Conservation (phyloP, 2,888 invertebrate species). For the Agrotis exclamationis region DNA sequence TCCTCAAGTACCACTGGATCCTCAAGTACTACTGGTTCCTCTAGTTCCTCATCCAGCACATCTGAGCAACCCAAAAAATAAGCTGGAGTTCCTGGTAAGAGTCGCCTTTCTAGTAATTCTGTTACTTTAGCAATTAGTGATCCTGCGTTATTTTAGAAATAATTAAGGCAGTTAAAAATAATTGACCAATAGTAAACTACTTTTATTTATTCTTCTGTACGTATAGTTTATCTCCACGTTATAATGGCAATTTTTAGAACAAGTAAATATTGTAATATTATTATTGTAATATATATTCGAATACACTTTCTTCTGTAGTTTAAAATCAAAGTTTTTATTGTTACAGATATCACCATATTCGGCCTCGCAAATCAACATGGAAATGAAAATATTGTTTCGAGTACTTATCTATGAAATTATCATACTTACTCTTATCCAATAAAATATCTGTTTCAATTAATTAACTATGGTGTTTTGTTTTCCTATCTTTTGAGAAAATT, state of each 20-base stretch:
- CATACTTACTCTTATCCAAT: conserved; percentile 31
- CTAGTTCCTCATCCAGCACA: conserved; percentile 40
- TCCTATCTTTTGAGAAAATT: background rate
- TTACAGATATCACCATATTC: conserved; percentile 25
- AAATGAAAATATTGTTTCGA: conserved; percentile 27
- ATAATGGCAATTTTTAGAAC: too few species aligned
- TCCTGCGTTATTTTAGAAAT: background rate
- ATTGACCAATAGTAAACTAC: too few species aligned
- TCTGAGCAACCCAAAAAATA: background rate
- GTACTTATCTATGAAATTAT: conserved; percentile 29
- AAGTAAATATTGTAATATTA: too few species aligned
- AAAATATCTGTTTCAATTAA: conserved; percentile 30
- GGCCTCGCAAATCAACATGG: conserved; percentile 11
- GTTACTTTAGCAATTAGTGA: background rate
- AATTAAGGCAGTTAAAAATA: background rate
- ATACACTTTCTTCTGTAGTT: background rate
- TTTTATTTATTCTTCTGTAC: background rate
- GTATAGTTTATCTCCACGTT: background rate
- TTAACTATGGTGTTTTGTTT: background rate
- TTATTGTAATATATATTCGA: too few species aligned
- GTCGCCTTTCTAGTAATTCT: conserved; percentile 6
- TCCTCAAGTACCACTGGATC: conserved; percentile 2
- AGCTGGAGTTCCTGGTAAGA: conserved; percentile 36
- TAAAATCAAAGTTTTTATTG: background rate
- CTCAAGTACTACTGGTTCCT: conserved; percentile 23